Percentiles rank a stretch among this genome's conserved stretches.
phyloP scores from a whole-genome alignment of 2,113 vertebrate species.

The Colossoma macropomum region DNA sequence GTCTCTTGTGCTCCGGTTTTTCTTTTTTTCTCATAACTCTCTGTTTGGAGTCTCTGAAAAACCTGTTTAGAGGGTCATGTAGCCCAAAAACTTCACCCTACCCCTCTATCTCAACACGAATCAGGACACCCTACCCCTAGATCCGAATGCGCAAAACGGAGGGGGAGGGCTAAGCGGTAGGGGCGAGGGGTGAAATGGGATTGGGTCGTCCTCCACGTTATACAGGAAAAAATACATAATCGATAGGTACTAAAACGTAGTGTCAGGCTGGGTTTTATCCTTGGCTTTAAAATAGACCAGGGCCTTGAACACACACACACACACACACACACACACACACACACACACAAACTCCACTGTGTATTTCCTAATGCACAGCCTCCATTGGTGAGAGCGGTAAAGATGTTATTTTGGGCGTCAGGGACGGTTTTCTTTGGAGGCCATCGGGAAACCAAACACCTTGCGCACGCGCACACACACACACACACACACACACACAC shows the following conservation, averaged over 20 bases:
- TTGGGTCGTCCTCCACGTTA: too few species aligned
- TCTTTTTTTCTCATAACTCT: too few species aligned
- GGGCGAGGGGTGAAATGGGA: too few species aligned
- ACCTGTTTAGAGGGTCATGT: too few species aligned
- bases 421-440: constrained; percentile 2
- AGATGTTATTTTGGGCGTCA: constrained; percentile 15
- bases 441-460: not conserved
- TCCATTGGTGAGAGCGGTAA: constrained; percentile 1
- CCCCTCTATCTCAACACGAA: too few species aligned
- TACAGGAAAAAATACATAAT: not conserved
- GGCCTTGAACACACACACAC: not conserved
- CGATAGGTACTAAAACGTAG: not conserved
- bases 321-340: constrained; percentile 6
- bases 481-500: constrained; percentile 8
- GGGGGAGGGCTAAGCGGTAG: too few species aligned
- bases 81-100: too few species aligned
- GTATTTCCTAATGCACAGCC: not conserved
- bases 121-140: too few species aligned
- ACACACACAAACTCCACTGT: not conserved
- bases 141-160: too few species aligned
- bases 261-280: not conserved
- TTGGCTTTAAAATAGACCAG: constrained; percentile 3
- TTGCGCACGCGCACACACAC: constrained; percentile 23
- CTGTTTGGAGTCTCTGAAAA: too few species aligned
- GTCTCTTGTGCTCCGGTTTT: too few species aligned